These are phyloP conservation scores for Elysia chlorotica DNA, from an alignment of 1,140 invertebrate genomes.

Conservation along the genomic window DNA sequence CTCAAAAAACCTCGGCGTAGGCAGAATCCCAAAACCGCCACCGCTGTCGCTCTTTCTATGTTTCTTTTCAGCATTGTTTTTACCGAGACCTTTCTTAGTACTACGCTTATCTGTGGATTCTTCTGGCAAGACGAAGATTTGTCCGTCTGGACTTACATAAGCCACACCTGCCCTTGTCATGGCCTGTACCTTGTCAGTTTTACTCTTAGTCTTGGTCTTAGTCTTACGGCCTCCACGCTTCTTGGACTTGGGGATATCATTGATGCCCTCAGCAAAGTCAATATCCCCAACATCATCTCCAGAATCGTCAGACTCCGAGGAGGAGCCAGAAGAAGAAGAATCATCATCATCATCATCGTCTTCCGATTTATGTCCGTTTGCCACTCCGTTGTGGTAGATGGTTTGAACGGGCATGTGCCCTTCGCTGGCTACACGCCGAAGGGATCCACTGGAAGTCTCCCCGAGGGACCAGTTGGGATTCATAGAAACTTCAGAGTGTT, in stretches of 20 bases:
- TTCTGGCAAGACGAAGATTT: conserved; percentile 44
- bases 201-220: no score
- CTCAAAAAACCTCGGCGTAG: no score
- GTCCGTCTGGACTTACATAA: conserved; percentile 41
- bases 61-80: no score
- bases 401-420: neutral
- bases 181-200: no score
- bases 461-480: conserved; percentile 11
- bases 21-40: no score
- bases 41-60: no score
- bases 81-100: no score
- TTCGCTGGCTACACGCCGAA: neutral
- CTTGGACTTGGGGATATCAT: conserved; percentile 16
- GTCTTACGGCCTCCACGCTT: no score
- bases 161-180: conserved; percentile 45
- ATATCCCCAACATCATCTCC: conserved; percentile 28
- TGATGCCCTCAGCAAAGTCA: conserved; percentile 26
- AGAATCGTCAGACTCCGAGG: conserved; percentile 19
- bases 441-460: neutral
- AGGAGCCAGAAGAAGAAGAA: conserved; percentile 1
- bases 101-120: no score
- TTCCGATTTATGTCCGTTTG: neutral
- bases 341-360: conserved; percentile 20
- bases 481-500: neutral
- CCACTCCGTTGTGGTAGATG: neutral